Conservation (phyloP, 1,140 invertebrate genomes). For the Cyphomyrmex costatus region DNA sequence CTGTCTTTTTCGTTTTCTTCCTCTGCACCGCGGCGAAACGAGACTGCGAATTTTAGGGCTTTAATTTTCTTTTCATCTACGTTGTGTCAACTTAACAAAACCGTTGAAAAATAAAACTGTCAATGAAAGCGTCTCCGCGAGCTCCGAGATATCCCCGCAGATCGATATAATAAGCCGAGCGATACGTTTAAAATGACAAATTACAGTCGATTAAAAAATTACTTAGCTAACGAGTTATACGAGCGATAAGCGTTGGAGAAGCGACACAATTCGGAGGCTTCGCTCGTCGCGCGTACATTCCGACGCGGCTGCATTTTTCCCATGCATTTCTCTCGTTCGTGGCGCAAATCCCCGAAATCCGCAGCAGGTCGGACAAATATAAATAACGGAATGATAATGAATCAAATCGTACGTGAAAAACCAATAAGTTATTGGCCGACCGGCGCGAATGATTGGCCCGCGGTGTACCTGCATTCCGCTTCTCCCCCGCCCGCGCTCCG, state of each 20-base stretch:
- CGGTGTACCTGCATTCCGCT: constrained; percentile 63
- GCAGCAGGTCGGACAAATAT: constrained; percentile 82
- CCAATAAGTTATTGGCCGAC: constrained; percentile 84
- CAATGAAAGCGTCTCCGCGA: not conserved
- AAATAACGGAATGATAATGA: constrained; percentile 86
- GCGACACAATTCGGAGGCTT: not conserved
- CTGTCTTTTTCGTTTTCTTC: constrained; percentile 13
- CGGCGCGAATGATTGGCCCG: constrained; percentile 83
- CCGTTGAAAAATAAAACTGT: not conserved
- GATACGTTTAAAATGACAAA: not conserved
- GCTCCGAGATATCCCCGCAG: not conserved
- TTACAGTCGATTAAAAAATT: constrained; percentile 15
- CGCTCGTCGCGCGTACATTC: constrained; percentile 36
- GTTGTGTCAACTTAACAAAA: not conserved
- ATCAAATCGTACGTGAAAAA: constrained; percentile 85
- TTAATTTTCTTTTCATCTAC: constrained; percentile 26
- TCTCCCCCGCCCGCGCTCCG: constrained; percentile 10
- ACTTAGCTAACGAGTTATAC: not conserved
- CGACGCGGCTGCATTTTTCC: constrained; percentile 59
- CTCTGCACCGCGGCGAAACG: not conserved
- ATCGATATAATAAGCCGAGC: no score
- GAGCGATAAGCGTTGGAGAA: constrained; percentile 26
- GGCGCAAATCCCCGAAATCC: constrained; percentile 72
- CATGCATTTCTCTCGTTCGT: constrained; percentile 34
- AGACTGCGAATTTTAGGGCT: not conserved